These are phyloP conservation scores for Cylindroiulus punctatus DNA, from an alignment of 2,888 invertebrate genomes.

Conservation along the genomic window DNA sequence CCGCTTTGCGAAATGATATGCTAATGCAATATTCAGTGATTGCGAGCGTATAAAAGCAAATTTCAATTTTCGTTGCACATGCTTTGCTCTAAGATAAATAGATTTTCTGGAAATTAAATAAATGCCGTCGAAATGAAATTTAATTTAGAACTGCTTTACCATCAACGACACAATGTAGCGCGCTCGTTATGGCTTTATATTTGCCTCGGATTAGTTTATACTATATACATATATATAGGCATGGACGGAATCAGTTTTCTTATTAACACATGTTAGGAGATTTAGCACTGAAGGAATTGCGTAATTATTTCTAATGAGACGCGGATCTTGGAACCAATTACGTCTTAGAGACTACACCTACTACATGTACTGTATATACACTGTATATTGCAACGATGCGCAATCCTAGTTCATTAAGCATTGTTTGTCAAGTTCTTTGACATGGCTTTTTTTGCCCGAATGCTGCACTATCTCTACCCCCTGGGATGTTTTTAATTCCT, in stretches of 20 bases:
- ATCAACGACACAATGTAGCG: background rate
- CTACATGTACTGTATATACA: too few species aligned
- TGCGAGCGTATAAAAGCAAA: slow-evolving; percentile 37
- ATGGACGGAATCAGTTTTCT: slow-evolving; percentile 3
- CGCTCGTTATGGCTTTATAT: slow-evolving; percentile 16
- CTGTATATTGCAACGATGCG: too few species aligned
- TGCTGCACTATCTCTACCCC: background rate
- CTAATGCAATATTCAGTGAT: slow-evolving; percentile 29
- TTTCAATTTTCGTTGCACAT: slow-evolving; percentile 22
- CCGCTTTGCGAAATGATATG: slow-evolving; percentile 9
- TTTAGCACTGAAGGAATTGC: background rate
- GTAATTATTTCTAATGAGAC: slow-evolving; percentile 36
- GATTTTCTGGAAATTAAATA: slow-evolving; percentile 13
- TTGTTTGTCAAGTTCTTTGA: background rate
- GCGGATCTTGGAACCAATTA: background rate
- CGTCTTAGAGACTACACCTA: background rate
- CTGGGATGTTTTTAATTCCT: background rate
- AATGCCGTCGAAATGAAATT: slow-evolving; percentile 10
- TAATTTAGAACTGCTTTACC: background rate
- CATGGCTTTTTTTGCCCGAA: background rate
- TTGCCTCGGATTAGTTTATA: slow-evolving; percentile 5
- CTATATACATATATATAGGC: too few species aligned
- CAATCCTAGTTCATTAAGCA: background rate
- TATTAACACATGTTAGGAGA: slow-evolving; percentile 14
- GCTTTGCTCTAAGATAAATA: slow-evolving; percentile 30